phyloP scores from a whole-genome alignment of 1,140 invertebrate species.

The Laupala kohalensis region DNA sequence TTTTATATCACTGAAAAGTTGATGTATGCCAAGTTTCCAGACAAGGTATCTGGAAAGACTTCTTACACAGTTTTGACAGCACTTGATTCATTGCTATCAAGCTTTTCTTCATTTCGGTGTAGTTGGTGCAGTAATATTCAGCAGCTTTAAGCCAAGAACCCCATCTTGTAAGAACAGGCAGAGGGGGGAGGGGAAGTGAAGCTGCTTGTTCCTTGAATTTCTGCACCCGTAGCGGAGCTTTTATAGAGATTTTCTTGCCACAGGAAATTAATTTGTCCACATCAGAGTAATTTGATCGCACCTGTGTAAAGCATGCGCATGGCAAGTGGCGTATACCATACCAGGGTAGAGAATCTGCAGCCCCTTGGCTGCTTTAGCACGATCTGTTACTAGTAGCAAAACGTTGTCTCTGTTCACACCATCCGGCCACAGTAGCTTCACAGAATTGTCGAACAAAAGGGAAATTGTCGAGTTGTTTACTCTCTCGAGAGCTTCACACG shows the following conservation, averaged over 20 bases:
- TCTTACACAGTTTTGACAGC: too few species aligned
- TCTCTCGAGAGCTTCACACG: background rate
- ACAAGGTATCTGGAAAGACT: too few species aligned
- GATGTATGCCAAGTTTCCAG: too few species aligned
- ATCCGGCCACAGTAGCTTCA: background rate
- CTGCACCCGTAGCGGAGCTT: background rate
- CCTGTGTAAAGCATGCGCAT: slow-evolving; percentile 23
- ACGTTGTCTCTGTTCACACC: background rate
- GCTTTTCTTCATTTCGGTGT: too few species aligned
- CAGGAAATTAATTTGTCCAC: too few species aligned
- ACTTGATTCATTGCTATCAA: too few species aligned
- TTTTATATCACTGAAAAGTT: too few species aligned
- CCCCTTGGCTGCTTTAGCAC: slow-evolving; percentile 17
- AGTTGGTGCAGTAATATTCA: too few species aligned
- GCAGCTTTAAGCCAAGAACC: too few species aligned
- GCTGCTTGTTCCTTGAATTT: background rate
- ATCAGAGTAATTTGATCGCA: slow-evolving; percentile 22
- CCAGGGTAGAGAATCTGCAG: slow-evolving; percentile 18
- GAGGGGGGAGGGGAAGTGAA: background rate
- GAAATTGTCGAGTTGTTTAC: background rate
- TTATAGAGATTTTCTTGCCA: slow-evolving; percentile 2
- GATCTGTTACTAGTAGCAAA: slow-evolving; percentile 20
- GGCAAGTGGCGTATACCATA: slow-evolving; percentile 22
- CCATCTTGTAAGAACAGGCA: too few species aligned
- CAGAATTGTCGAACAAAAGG: background rate